Evolutionary conservation across 2,797 vertebrate genomes (phyloP), one percentile per base, ranked within the genome.

Genomic region (Pseudopleuronectes americanus): DNA sequence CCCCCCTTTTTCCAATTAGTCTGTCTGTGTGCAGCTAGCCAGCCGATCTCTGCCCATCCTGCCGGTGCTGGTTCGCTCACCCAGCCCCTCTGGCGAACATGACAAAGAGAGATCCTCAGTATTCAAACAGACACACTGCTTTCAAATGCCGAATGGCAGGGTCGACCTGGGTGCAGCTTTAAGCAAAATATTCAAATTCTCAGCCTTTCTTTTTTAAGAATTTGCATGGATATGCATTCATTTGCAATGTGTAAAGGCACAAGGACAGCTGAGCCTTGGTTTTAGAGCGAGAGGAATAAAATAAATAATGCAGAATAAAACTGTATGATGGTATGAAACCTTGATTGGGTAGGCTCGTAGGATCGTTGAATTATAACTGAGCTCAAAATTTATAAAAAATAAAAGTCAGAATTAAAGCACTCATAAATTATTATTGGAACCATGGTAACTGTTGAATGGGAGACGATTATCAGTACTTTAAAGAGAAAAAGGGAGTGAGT

Each of bases 1-100:
- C 87, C 90, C 90, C 90, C 87, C 88, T 84, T 90, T 92, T 94
- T 92, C 91, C 95, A 96, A 97, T 93, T 94, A 93, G 92, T 90
- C 68, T 83, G 89, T 92, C 84, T 88, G 87, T 89, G 89, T 90
- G 84, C 84, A 87, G 89, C 88, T 90, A 89, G 86, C 90, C 86
- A 87, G 91, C 89, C 84, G 89, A 91, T 92, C 87, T 90, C 88
- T 84, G 88, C 85, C 91, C 90, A 86, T 91, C 87, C 84, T 88
- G 90, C 91, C 87, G 84, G 90, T 90, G 92, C 91, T 90, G 84
- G 92, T 90, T 90, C 84, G 91, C 89, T 89, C 90, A 88, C 89
- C 88, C 90, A 91, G 89, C 89, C 91, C 92, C 92, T 87, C 86
- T 92, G 90, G 91, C 91, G 89, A 93, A 90, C 89, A 90, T 89